Base-by-base conservation (phyloP, 2,797 vertebrate species). In the Mormyrops boulengeri region DNA sequence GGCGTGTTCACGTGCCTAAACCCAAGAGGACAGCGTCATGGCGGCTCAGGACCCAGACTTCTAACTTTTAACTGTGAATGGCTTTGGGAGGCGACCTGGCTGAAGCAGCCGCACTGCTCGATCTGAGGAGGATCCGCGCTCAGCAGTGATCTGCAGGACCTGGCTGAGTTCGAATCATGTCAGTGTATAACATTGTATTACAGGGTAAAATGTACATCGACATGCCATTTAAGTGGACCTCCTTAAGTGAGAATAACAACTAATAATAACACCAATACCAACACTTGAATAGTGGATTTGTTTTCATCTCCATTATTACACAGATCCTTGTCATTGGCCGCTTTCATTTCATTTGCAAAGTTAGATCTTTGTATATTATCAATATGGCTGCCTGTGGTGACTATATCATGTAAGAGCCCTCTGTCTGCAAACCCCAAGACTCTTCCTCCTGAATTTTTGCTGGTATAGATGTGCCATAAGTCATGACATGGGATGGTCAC, bases 391-490 rank as follows among this genome's bases (percentile, higher is more conserved):
- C 2, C 9, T 53, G 50, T 17, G 26, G 4, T 22, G 47, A 49
- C 5, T 47, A 8, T 86, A 53, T 77, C 49, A 55, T 53, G 49
- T 14, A 50, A 34, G 30, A 86, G 50, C 26, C 26, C 85, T 86
- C 47, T 57, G 26, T n/a, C 52, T 87, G 85, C 30, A 52, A 38
- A 17, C 38, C 38, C 41, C 80, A 55, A 34, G 49, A 22, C 49
- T 38, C 22, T 82, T 57, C 2, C 30, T 50, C 14, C 52, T 55
- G 26, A 41, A 49, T 73, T 3, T 44, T 80, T 55, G 84, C 60
- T 84, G 9, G 80, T 88, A 93, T 66, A 92, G 73, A 92, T 90
- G 94, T 95, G 94, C 94, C 94, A 95, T 94, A 94, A 85, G 60
- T 91, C 49, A 52, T 77, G 22, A 41, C 3, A n/a, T n/a, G 87